Conservation (phyloP, 2,113 vertebrate species). For the Elephas maximus region DNA sequence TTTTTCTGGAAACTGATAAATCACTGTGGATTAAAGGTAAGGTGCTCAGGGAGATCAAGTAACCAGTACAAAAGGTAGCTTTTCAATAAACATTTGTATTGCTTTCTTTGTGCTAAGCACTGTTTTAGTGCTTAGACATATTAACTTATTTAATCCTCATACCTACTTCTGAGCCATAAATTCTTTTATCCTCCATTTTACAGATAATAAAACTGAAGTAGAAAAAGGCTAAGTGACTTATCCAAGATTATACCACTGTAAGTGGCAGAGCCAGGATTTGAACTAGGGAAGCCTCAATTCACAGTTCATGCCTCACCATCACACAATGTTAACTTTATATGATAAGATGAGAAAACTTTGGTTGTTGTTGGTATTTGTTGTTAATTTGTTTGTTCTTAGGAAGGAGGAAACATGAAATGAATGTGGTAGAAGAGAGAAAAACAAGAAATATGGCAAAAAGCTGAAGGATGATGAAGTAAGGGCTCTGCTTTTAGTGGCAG, state of each 20-base stretch:
- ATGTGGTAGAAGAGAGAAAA: background rate
- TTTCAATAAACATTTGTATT: background rate
- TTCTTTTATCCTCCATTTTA: background rate
- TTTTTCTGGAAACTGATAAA: background rate
- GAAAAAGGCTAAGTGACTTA: too few species aligned
- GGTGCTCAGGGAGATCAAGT: background rate
- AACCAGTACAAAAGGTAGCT: background rate
- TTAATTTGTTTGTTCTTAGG: background rate
- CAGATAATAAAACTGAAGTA: too few species aligned
- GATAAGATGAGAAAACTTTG: conserved; percentile 19
- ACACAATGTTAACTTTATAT: background rate
- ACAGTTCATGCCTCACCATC: background rate
- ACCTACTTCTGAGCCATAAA: background rate
- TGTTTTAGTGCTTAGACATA: background rate
- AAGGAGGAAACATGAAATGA: background rate
- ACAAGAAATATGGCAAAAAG: background rate
- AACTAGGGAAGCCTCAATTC: background rate
- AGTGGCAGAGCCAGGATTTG: background rate
- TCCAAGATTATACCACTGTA: rapidly evolving
- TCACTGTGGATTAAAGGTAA: background rate
- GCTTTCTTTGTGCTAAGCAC: background rate
- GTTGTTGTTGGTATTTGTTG: background rate
- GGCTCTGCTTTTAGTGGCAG: background rate
- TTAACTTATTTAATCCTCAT: background rate
- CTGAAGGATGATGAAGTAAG: background rate